Evolutionary conservation across 2,888 invertebrate species (phyloP).

Genomic region (Thalpophila matura): DNA sequence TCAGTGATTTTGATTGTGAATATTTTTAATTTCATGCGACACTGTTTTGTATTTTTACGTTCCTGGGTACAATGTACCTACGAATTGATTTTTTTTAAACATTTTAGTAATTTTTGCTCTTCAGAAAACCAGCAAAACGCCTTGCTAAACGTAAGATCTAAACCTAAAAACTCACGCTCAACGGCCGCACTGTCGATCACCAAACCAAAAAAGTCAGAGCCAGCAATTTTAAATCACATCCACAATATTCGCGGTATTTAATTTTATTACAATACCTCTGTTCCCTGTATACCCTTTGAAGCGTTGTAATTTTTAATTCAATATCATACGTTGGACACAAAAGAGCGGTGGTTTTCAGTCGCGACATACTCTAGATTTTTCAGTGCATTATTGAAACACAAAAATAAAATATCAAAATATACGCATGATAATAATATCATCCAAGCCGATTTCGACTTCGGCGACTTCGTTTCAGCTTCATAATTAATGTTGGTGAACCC

Average conservation of each 20-base stretch:
- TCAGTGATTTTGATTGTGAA: background rate
- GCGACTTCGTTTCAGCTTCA: too few species aligned
- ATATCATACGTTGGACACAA: slow-evolving; percentile 27
- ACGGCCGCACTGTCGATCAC: background rate
- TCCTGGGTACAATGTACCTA: too few species aligned
- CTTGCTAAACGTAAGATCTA: too few species aligned
- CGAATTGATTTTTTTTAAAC: too few species aligned
- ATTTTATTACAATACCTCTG: slow-evolving; percentile 22
- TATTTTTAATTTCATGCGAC: too few species aligned
- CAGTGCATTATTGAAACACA: background rate
- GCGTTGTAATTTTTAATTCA: slow-evolving; percentile 27
- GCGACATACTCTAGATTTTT: slow-evolving; percentile 14
- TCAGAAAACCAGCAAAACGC: too few species aligned
- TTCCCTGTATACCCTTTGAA: slow-evolving; percentile 10
- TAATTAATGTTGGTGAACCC: too few species aligned
- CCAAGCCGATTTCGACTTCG: too few species aligned
- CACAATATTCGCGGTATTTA: slow-evolving; percentile 39
- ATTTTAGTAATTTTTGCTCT: too few species aligned
- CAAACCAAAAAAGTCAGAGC: background rate
- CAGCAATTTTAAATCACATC: slow-evolving; percentile 12
- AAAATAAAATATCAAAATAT: background rate
- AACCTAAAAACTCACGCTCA: background rate
- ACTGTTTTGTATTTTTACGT: too few species aligned
- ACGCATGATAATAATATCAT: too few species aligned
- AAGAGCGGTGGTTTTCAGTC: slow-evolving; percentile 10